phyloP scores from a whole-genome alignment of 2,113 vertebrate genomes.

The Gila orcuttii region DNA sequence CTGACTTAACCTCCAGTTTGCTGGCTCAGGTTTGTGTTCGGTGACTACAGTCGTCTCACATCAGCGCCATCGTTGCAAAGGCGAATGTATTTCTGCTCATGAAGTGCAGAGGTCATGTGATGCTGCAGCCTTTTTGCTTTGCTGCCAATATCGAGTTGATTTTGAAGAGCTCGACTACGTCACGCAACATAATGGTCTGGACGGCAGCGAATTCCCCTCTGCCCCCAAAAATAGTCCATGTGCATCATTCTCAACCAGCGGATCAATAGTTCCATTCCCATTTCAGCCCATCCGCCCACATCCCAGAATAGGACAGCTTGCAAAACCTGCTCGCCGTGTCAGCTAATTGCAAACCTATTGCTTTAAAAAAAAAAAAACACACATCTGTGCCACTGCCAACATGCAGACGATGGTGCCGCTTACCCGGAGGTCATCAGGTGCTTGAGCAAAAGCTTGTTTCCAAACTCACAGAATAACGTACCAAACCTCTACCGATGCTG shows the following conservation, averaged over 20 bases:
- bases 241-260: constrained; percentile 72
- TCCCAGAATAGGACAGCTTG: constrained; percentile 78
- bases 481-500: neutral
- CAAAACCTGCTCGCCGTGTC: constrained; percentile 73
- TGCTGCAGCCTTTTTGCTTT: constrained; percentile 41
- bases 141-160: constrained; percentile 38
- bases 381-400: constrained; percentile 63
- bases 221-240: constrained; percentile 75
- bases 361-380: constrained; percentile 54
- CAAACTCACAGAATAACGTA: neutral
- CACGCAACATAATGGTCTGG: constrained; percentile 63
- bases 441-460: neutral
- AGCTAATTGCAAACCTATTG: constrained; percentile 74
- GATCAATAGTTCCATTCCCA: constrained; percentile 79
- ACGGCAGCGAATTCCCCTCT: constrained; percentile 70
- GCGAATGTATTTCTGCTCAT: constrained; percentile 40
- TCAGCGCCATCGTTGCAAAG: constrained; percentile 35
- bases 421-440: constrained; percentile 73
- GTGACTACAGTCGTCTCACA: neutral
- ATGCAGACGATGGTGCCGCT: constrained; percentile 58
- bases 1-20: constrained; percentile 3
- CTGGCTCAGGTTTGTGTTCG: neutral
- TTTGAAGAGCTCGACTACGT: constrained; percentile 65
- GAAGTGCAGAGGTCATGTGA: constrained; percentile 46
- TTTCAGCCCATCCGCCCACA: constrained; percentile 67